Percentiles rank a stretch among this genome's conserved stretches.
Evolutionary conservation across 2,888 invertebrate species (phyloP).

Genomic region (Agriopis aurantiaria): DNA sequence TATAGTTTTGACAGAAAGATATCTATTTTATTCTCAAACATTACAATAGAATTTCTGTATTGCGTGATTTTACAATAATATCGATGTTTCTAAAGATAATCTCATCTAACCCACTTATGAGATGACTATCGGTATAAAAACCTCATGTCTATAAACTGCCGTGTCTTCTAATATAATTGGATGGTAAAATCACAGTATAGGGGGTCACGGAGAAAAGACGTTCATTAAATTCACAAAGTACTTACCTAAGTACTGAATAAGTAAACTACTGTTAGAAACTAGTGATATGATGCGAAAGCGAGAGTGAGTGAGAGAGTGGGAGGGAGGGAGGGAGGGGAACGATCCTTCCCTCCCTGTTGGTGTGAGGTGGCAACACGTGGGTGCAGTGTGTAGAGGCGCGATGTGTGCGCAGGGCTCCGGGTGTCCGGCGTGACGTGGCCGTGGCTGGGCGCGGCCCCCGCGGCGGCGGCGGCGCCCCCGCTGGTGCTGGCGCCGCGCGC

Average conservation of each 20-base stretch:
- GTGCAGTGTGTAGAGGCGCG: constrained; percentile 67
- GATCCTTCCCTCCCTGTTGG: not conserved
- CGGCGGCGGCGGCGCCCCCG: constrained; percentile 88
- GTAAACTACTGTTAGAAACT: not conserved
- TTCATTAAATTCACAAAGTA: not conserved
- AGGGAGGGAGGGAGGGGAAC: not conserved
- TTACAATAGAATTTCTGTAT: no score
- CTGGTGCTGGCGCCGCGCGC: constrained; percentile 91
- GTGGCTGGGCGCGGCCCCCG: constrained; percentile 89
- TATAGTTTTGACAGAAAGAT: not conserved
- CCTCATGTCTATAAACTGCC: not conserved
- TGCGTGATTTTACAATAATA: not conserved
- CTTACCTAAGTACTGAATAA: not conserved
- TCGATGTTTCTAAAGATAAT: not conserved
- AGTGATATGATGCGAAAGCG: not conserved
- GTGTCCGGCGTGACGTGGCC: constrained; percentile 92
- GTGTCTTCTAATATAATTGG: not conserved
- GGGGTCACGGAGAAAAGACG: not conserved
- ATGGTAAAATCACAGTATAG: not conserved
- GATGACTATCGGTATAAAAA: not conserved
- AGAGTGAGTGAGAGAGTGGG: not conserved
- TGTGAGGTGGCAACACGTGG: constrained; percentile 30
- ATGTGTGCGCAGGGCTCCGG: constrained; percentile 90
- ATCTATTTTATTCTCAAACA: not conserved
- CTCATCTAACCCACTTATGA: not conserved